Base-by-base conservation (phyloP, 2,797 vertebrate genomes). In the Natrix natrix region DNA sequence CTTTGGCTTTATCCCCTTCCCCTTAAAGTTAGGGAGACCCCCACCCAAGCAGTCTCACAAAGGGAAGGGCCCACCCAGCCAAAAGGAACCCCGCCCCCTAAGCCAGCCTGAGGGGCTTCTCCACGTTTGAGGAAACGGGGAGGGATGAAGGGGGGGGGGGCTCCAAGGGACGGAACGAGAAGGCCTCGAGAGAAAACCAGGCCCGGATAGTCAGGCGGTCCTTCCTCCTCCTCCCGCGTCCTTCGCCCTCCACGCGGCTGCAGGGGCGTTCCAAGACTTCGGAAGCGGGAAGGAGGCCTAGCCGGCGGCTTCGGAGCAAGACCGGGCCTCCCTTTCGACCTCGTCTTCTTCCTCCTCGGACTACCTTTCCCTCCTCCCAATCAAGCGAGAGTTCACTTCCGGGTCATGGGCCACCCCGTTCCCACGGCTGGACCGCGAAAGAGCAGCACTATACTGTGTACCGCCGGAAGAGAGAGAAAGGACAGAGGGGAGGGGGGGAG, bases 331-430 rank as follows among this genome's bases (percentile, higher is more conserved):
- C 91, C 91, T 48, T 32, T 32, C 56, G 16, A 8, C 87, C 55
- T 86, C 90, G n/a, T 11, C 24, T 61, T 92, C 43, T 59, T 93
- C 20, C 91, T 93, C 20, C 91, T 8, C 26, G 48, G 32, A 24
- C 83, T 86, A 54, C 88, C 92, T 54, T n/a, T 37, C 8, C 74
- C 12, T 78, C 11, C 88, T 28, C 1, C n/a, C 26, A 1, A 52
- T 60, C 55, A 4, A 13, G 54, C 88, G 93, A 26, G 13, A 55
- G 16, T 88, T 83, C 95, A 94, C 95, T 96, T 97, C 96, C 96
- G 96, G 96, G 95, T 97, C 92, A 95, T 87, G 88, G 92, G 48
- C 60, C 74, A 14, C 37, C 89, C 86, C 60, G 87, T 90, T 92
- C 89, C 43, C 88, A 26, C 13, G 28, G 57, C 13, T 20, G 17